phyloP scores from a whole-genome alignment of 23 tunicate genomes.

The Oikopleura vanhoeffeni region DNA sequence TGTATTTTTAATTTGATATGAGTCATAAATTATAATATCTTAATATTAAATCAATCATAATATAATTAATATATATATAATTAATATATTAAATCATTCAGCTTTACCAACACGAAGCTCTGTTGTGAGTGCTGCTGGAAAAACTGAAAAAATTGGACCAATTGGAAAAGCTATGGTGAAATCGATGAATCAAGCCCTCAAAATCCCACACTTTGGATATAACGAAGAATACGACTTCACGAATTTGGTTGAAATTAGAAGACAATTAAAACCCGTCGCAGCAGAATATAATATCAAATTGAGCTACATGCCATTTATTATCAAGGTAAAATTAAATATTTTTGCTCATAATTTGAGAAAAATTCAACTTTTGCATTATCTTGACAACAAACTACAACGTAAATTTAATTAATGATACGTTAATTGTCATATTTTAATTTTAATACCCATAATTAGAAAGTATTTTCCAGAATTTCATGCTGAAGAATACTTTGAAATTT shows the following conservation, averaged over 20 bases:
- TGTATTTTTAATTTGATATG: no score
- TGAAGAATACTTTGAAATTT: no score
- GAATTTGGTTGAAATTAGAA: slow-evolving; percentile 43
- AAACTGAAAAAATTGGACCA: background rate
- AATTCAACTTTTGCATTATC: no score
- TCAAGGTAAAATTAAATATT: background rate
- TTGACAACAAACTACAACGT: no score
- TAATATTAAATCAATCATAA: no score
- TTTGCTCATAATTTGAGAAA: background rate
- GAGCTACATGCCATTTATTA: slow-evolving; percentile 14
- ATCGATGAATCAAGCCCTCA: slow-evolving; percentile 47
- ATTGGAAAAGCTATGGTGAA: slow-evolving; percentile 42
- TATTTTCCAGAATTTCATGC: no score
- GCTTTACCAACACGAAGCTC: background rate
- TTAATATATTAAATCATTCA: background rate
- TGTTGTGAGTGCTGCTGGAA: background rate
- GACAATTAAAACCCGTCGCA: slow-evolving; percentile 41
- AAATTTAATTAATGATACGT: no score
- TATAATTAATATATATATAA: no score
- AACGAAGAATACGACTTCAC: slow-evolving; percentile 76
- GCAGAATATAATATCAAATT: slow-evolving; percentile 8
- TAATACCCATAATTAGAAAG: no score
- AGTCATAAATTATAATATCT: no score
- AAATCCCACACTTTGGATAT: slow-evolving; percentile 85
- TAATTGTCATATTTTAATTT: no score